These are phyloP conservation scores for Spheniscus mendiculus DNA, from an alignment of 2,113 vertebrate species.

Conservation along the genomic window DNA sequence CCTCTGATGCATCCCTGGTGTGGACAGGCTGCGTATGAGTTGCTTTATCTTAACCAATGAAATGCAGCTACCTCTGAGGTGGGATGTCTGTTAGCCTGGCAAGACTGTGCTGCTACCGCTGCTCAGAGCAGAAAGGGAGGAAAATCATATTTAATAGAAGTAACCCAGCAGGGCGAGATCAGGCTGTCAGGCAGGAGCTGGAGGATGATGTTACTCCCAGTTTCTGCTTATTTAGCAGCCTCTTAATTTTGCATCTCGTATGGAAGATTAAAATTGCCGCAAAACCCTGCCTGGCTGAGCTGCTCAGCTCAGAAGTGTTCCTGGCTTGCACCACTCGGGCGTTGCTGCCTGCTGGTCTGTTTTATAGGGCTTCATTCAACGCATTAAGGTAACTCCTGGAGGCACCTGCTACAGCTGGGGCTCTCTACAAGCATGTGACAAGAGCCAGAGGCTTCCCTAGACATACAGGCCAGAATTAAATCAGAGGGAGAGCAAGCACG, in stretches of 20 bases:
- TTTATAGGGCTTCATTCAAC: not conserved
- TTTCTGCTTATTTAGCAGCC: not conserved
- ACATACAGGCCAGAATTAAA: not conserved
- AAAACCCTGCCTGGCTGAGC: not conserved
- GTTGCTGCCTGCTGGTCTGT: fast-evolving
- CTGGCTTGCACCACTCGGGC: not conserved
- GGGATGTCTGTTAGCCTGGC: not conserved
- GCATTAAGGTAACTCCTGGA: not conserved
- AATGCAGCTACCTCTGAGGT: not conserved
- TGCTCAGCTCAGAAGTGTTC: fast-evolving
- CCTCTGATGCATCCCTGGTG: not conserved
- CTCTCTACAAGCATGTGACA: not conserved
- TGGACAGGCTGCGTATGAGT: not conserved
- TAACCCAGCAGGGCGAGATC: not conserved
- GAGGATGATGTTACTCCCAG: not conserved
- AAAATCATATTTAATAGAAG: not conserved
- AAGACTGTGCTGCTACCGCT: fast-evolving
- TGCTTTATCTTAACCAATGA: not conserved
- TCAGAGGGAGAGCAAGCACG: fast-evolving
- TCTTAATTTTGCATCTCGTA: not conserved
- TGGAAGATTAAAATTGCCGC: not conserved
- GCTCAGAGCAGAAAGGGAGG: not conserved
- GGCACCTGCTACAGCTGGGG: not conserved
- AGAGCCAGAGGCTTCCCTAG: not conserved
- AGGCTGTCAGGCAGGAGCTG: not conserved